phyloP scores from a whole-genome alignment of 1,140 invertebrate species.

The Rhopalosiphum maidis region DNA sequence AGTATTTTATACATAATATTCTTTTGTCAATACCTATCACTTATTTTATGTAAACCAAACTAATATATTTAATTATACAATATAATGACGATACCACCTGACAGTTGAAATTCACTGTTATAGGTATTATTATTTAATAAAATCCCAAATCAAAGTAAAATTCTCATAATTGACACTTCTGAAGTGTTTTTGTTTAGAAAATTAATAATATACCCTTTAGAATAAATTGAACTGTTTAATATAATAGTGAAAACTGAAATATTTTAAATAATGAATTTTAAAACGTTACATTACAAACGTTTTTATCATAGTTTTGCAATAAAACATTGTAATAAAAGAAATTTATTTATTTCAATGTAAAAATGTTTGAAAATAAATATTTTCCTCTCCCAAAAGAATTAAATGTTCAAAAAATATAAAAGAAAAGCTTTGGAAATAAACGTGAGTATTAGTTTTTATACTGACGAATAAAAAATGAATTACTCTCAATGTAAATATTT shows the following conservation, averaged over 20 bases:
- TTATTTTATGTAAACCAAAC: not conserved
- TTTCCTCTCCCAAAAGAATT: not conserved
- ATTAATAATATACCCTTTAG: not conserved
- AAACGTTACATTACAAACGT: not conserved
- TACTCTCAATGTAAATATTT: not conserved
- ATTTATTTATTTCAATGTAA: not conserved
- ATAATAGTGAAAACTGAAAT: not conserved
- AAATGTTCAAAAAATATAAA: slow-evolving; percentile 8
- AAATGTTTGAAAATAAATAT: not conserved
- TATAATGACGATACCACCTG: not conserved
- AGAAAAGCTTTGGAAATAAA: not conserved
- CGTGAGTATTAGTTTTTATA: not conserved
- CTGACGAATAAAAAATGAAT: not conserved
- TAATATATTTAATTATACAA: not conserved
- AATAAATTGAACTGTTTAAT: not conserved
- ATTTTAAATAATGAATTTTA: not conserved
- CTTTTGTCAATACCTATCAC: not conserved
- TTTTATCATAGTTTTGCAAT: not conserved
- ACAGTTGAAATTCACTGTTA: not conserved
- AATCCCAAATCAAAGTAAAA: not conserved
- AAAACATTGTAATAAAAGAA: not conserved
- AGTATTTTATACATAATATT: not conserved
- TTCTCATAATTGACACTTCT: slow-evolving; percentile 8
- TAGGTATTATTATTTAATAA: not conserved
- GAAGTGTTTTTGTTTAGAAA: not conserved